Evolutionary conservation across 1,140 invertebrate species (phyloP).

Genomic region (Monochamus saltuarius): DNA sequence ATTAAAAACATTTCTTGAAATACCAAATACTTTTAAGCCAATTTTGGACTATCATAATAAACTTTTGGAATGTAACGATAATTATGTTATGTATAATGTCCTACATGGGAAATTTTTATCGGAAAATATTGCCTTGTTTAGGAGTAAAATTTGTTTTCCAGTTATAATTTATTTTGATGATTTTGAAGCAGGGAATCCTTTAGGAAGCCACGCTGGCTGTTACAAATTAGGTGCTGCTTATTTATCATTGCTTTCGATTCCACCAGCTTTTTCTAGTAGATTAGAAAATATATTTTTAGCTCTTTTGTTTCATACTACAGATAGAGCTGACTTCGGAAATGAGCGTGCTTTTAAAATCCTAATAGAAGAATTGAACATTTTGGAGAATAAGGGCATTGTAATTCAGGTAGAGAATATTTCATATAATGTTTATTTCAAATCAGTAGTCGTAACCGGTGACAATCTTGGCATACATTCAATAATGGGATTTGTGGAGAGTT

Average conservation of each 20-base stretch:
- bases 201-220: slow-evolving; percentile 21
- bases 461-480: slow-evolving; percentile 3
- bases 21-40: too few species aligned
- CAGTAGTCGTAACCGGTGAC: slow-evolving; percentile 1
- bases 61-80: too few species aligned
- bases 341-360: slow-evolving; percentile 3
- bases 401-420: neutral
- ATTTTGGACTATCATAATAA: too few species aligned
- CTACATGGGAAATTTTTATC: too few species aligned
- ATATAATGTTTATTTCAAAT: neutral
- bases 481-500: neutral
- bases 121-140: too few species aligned
- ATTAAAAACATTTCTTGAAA: too few species aligned
- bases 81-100: too few species aligned
- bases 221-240: slow-evolving; percentile 22
- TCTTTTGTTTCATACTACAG: slow-evolving; percentile 16
- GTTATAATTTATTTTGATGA: slow-evolving; percentile 13
- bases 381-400: slow-evolving; percentile 13
- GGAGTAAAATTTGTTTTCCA: too few species aligned
- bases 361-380: slow-evolving; percentile 11
- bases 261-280: slow-evolving; percentile 5
- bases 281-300: slow-evolving; percentile 24
- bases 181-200: slow-evolving; percentile 13
- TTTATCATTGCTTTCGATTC: slow-evolving; percentile 16
- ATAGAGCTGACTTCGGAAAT: slow-evolving; percentile 13